Base-by-base conservation (phyloP, 2,888 invertebrate genomes). In the Sarcophaga caerulescens region DNA sequence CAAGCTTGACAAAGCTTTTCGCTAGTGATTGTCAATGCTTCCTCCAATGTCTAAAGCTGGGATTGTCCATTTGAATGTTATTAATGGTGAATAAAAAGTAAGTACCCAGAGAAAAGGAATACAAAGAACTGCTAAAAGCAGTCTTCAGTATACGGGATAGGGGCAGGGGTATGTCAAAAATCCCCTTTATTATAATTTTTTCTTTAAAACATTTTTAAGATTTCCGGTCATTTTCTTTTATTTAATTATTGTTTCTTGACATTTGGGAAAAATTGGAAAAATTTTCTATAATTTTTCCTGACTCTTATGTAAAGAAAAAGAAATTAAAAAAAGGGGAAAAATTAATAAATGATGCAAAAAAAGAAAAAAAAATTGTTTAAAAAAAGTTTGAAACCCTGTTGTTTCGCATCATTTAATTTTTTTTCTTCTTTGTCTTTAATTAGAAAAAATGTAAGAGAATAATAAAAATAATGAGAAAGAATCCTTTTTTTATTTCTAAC, bases 401-500 rank as follows among this genome's bases (percentile, higher is more conserved):
- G n/a, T 78, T 83, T 78, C 83, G 77, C 82, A 80, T 85, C 80
- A 85, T 84, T 87, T 87, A 81, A 45, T 73, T 77, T 73, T 76
- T 35, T 35, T 35, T 10, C 8, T 35, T 35, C 10, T 35, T 2
- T 8, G 8, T 10, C 35, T 77, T 80, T 74, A 87, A 84, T 85
- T 85, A 87, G 69, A 77, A 71, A 78, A 69, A 44, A 65, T 52
- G 17, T 14, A 78, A 44, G 75, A 44, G 47, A 69, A 76, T 77
- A 81, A 73, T 44, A 68, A 52, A 71, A 47, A 65, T 60, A 47
- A 65, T 65, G 44, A n/a, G 57, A 69, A 77, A 70, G 75, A 79
- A 68, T 60, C 77, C 69, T 75, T 83, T 83, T 65, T 68, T 19
- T 21, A 19, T 76, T 19, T 62, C 52, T 12, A 6, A 6, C 35